phyloP scores from a whole-genome alignment of 2,113 vertebrate species.

The Microcebus murinus region DNA sequence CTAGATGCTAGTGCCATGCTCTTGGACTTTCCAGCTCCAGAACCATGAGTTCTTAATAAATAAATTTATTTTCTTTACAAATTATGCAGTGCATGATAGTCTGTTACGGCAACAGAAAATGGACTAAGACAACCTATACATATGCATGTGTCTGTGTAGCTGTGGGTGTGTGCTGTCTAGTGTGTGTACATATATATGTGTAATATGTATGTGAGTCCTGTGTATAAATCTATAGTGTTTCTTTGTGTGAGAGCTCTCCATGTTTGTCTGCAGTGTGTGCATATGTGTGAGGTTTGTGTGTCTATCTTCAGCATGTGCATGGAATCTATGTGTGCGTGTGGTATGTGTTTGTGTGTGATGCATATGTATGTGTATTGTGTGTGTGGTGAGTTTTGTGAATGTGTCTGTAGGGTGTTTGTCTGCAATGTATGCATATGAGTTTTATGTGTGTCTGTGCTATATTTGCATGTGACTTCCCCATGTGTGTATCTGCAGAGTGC shows the following conservation, averaged over 20 bases:
- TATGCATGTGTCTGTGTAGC: not conserved
- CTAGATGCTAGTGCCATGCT: not conserved
- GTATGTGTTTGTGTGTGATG: not conserved
- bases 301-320: not conserved
- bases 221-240: not conserved
- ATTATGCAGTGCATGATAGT: not conserved
- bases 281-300: not conserved
- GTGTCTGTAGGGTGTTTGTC: not conserved
- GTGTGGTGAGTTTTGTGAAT: not conserved
- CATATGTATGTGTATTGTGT: not conserved
- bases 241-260: not conserved
- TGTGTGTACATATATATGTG: too few relatives aligned
- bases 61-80: not conserved
- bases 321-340: not conserved
- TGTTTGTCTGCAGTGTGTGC: not conserved
- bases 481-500: not conserved
- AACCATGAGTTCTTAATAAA: not conserved
- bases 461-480: not conserved
- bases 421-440: fast-evolving
- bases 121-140: not conserved
- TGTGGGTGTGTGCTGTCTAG: not conserved
- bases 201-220: not conserved
- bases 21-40: not conserved
- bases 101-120: not conserved
- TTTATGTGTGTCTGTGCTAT: too few relatives aligned